Percentiles rank a stretch among this genome's conserved stretches.
These are phyloP conservation scores for Neoscelio sp. DNA, from an alignment of 2,888 invertebrate species.

Conservation along the genomic window DNA sequence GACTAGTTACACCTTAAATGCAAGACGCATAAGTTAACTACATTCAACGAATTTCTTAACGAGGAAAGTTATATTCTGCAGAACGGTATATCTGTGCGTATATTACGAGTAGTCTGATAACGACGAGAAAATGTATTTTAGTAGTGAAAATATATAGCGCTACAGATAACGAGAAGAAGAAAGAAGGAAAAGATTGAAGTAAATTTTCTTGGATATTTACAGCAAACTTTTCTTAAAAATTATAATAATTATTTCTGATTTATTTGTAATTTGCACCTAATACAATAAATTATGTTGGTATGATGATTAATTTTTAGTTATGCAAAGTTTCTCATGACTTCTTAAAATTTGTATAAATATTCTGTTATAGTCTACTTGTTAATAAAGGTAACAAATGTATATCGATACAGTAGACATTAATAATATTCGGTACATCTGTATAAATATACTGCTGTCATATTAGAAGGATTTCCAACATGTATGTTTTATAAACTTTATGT, in stretches of 20 bases:
- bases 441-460: no score
- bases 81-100: conserved; percentile 61
- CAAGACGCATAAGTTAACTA: conserved; percentile 67
- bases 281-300: no score
- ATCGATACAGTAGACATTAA: no score
- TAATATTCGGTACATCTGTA: no score
- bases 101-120: conserved; percentile 64
- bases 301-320: no score
- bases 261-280: no score
- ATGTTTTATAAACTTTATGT: no score
- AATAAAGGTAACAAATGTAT: no score
- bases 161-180: conserved; percentile 45
- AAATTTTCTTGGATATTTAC: conserved; percentile 23
- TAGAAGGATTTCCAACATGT: no score
- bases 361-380: no score
- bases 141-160: conserved; percentile 61
- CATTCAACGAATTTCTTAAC: conserved; percentile 76
- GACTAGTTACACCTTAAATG: conserved; percentile 53
- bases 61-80: conserved; percentile 76
- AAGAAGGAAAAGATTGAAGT: conserved; percentile 21
- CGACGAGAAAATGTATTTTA: conserved; percentile 68
- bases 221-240: not conserved
- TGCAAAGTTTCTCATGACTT: no score
- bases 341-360: no score
- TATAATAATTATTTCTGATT: not conserved